These are phyloP conservation scores for Listronotus oregonensis DNA, from an alignment of 1,140 invertebrate species.

Conservation along the genomic window DNA sequence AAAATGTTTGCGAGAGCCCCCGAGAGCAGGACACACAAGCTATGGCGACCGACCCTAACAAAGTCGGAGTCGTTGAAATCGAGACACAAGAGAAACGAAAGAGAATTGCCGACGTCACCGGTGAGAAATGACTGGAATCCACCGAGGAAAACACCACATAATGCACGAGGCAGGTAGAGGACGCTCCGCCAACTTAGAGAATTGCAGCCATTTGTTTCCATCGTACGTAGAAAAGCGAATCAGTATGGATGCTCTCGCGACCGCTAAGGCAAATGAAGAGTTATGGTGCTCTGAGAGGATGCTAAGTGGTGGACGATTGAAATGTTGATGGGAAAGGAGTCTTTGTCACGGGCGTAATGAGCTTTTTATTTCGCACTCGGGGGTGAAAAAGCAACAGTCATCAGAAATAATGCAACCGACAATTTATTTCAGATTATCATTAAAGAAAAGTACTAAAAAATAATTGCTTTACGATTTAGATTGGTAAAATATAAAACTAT, in stretches of 20 bases:
- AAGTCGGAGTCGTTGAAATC: conserved; percentile 49
- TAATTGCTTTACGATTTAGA: too few species aligned
- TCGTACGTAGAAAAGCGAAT: conserved; percentile 44
- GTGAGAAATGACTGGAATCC: conserved; percentile 50
- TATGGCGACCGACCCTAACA: conserved; percentile 40
- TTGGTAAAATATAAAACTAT: too few species aligned
- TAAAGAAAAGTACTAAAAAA: too few species aligned
- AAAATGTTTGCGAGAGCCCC: conserved; percentile 49
- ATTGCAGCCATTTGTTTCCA: conserved; percentile 53
- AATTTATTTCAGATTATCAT: too few species aligned
- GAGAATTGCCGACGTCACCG: conserved; percentile 50
- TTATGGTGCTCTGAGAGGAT: conserved; percentile 48
- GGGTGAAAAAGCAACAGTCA: too few species aligned
- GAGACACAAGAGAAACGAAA: conserved; percentile 46
- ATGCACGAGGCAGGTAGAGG: conserved; percentile 47
- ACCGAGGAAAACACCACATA: conserved; percentile 47
- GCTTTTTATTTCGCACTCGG: conserved; percentile 18
- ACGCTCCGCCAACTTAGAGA: conserved; percentile 47
- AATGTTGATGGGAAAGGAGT: conserved; percentile 21
- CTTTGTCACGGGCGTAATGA: conserved; percentile 8
- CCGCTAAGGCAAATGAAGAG: conserved; percentile 50
- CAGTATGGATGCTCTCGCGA: conserved; percentile 44
- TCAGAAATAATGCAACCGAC: too few species aligned
- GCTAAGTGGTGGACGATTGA: conserved; percentile 48
- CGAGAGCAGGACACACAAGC: conserved; percentile 30